phyloP scores from a whole-genome alignment of 2,888 invertebrate genomes.

The Sylvicola fuscatus region DNA sequence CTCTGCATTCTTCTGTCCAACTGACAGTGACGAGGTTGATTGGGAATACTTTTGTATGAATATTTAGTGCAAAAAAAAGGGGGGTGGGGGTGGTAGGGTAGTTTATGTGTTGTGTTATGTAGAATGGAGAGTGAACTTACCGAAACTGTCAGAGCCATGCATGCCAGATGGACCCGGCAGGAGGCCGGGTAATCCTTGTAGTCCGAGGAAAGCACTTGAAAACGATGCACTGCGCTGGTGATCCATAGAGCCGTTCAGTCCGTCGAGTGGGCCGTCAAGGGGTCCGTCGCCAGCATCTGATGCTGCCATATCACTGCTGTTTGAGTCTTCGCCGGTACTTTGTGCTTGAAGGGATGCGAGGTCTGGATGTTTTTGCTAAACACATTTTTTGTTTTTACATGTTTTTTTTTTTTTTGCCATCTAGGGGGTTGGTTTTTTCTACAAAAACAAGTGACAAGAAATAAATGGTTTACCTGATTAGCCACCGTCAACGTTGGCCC shows the following conservation, averaged over 20 bases:
- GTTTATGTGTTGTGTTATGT: no score
- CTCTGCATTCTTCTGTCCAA: no score
- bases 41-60: no score
- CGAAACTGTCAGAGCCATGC: constrained; percentile 60
- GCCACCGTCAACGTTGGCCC: constrained; percentile 30
- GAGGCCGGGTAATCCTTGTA: constrained; percentile 59
- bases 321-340: constrained; percentile 64
- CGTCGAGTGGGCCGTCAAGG: constrained; percentile 37
- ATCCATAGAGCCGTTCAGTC: constrained; percentile 41
- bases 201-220: constrained; percentile 56
- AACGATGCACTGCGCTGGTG: constrained; percentile 50
- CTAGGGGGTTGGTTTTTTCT: no score
- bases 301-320: constrained; percentile 63
- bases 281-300: constrained; percentile 43
- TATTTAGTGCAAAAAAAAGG: no score
- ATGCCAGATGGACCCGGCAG: constrained; percentile 76
- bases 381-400: no score
- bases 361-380: constrained; percentile 34
- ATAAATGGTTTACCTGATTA: constrained; percentile 3
- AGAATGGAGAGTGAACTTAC: constrained; percentile 30
- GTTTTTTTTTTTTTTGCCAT: no score
- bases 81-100: no score
- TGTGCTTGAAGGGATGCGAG: constrained; percentile 36
- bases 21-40: no score
- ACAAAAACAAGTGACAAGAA: no score